A percentile compares a stretch with the other conserved stretches of the same genome.
Conservation (phyloP, 2,113 vertebrate genomes). For the Bos indicus region DNA sequence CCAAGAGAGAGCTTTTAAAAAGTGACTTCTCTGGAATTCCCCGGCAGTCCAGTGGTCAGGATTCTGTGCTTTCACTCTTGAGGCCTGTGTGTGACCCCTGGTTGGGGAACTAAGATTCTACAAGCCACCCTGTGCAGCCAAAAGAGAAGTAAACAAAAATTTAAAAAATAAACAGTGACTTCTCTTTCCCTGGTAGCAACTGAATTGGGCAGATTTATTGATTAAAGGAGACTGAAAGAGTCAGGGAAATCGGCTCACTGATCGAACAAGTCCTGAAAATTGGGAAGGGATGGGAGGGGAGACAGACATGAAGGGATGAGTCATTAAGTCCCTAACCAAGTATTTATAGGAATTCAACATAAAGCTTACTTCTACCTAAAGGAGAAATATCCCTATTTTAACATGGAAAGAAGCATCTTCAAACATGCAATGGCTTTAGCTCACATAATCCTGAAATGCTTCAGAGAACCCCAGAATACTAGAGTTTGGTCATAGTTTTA, state of each 20-base stretch:
- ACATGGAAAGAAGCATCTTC: neutral
- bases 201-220: neutral
- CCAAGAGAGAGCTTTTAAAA: neutral
- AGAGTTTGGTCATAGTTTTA: neutral
- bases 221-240: neutral
- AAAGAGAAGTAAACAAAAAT: neutral
- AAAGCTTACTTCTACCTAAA: conserved; percentile 3
- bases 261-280: neutral
- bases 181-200: neutral
- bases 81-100: neutral
- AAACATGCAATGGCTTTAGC: neutral
- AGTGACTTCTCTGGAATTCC: neutral
- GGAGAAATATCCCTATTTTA: neutral
- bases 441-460: conserved; percentile 10
- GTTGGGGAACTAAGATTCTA: neutral
- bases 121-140: neutral
- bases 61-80: neutral
- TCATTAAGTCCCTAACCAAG: neutral
- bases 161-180: neutral
- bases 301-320: neutral
- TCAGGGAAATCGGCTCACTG: neutral
- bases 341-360: neutral
- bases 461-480: neutral
- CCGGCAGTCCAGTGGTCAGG: neutral
- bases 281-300: neutral